Evolutionary conservation across 2,888 invertebrate genomes (phyloP), one percentile per base, ranked within the genome.

Genomic region (Allacma fusca): DNA sequence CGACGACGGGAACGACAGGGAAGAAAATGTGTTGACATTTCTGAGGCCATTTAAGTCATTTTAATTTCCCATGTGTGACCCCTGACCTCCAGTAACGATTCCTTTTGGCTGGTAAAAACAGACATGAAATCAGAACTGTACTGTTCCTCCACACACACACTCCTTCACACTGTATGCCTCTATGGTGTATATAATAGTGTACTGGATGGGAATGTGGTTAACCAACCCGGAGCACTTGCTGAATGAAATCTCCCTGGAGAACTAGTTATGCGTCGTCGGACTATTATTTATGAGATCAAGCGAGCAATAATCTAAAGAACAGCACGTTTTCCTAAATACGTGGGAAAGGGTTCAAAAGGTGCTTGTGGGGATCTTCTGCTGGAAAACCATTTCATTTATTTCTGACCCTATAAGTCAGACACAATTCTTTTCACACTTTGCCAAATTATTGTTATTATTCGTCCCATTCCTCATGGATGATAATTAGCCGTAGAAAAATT

Each of bases 1-100:
- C 26, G 70, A 70, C n/a, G 43, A 43, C 43, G 16, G 21, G 23
- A 28, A 7, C 2, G 29, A 28, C 5, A 67, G 50, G 29, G n/a
- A 29, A 26, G 70, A 21, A 29, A 59, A 26, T 74, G 73, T 64
- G 73, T 74, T 74, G 73, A 74, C 62, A 74, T 64, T 29, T 21
- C 62, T 64, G 12, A 24, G 40, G 23, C 34, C 62, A 74, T 74
- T 74, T 64, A 64, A 21, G 73, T 74, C 73, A 74, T 74, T 64
- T 74, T 74, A 74, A 74, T 74, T 74, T 74, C 40, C 73, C 73
- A 64, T 74, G 40, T 74, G 64, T 74, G 73, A 74, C 64, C 73
- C 28, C 2, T 70, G 70, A 70, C 70, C 70, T 50, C 21, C 21
- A 1, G 13, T 19, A 29, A 68, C 28, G 50, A 50, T 50, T 50